Evolutionary conservation across 2,888 invertebrate species (phyloP).

Genomic region (Aphrophora alni): DNA sequence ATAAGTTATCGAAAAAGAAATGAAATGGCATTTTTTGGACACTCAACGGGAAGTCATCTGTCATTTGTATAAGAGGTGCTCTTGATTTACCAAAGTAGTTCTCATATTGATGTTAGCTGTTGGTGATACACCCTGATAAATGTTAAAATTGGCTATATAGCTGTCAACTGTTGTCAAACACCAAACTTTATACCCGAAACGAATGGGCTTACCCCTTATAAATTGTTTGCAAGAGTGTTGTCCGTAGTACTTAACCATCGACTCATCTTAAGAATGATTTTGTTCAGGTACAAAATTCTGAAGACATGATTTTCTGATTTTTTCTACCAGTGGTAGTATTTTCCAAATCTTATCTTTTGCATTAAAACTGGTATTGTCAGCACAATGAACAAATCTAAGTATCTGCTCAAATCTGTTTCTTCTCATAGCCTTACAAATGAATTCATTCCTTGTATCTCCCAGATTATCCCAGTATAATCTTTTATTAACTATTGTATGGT

Average conservation of each 20-base stretch:
- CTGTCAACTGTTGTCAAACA: slow-evolving; percentile 48
- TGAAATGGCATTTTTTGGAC: slow-evolving; percentile 44
- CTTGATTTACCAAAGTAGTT: slow-evolving; percentile 50
- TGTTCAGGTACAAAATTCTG: not conserved
- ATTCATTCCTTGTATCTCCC: slow-evolving; percentile 38
- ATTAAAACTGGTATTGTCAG: slow-evolving; percentile 40
- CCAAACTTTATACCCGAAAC: slow-evolving; percentile 53
- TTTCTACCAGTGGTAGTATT: slow-evolving; percentile 37
- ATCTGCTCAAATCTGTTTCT: slow-evolving; percentile 45
- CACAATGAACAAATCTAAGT: slow-evolving; percentile 42
- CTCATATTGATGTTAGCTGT: slow-evolving; percentile 34
- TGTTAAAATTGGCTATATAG: slow-evolving; percentile 49
- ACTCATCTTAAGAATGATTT: slow-evolving; percentile 24
- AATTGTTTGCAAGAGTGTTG: slow-evolving; percentile 23
- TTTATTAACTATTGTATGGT: slow-evolving; percentile 41
- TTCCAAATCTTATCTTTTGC: slow-evolving; percentile 44
- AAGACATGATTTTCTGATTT: slow-evolving; percentile 14
- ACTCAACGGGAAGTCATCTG: slow-evolving; percentile 43
- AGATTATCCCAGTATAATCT: slow-evolving; percentile 42
- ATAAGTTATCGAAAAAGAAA: slow-evolving; percentile 51
- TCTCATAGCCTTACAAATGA: slow-evolving; percentile 45
- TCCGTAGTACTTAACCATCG: slow-evolving; percentile 24
- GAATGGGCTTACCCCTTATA: slow-evolving; percentile 50
- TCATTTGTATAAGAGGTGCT: slow-evolving; percentile 45
- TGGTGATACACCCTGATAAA: slow-evolving; percentile 51